Base-by-base conservation (phyloP, 1,140 invertebrate species). In the Thaumatotibia leucotreta region DNA sequence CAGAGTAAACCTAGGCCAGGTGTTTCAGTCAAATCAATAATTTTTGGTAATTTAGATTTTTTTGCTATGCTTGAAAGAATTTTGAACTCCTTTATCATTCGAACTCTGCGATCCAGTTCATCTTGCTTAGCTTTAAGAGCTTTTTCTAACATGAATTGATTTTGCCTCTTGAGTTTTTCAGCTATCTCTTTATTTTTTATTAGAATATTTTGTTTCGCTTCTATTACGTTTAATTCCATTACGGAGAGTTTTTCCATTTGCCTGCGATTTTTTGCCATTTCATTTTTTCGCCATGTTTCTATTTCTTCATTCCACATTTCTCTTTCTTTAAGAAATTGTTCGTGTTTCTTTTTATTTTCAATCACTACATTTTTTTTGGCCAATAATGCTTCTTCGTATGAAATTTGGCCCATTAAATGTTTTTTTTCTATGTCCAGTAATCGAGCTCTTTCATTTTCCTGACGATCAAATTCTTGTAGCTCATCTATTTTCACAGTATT, bases 31-130 rank as follows among this genome's bases (percentile, higher is more conserved):
- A 91, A 84, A 78, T 93, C 92, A 67, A 93, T 91, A 54, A 92
- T 86, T 84, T 91, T 91, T 9, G 85, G 81, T 27, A 82, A 65
- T 76, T 73, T 88, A 14, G 85, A 76, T 67, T 82, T 84, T 64
- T 80, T 89, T 14, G 88, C 83, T 27, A 91, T 83, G 63, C 83
- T 79, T 54, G 91, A 75, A 33, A 93, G 67, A n/a, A 91, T 83
- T 82, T 91, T 92, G 6, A 93, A 88, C 83, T 93, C 91, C 74
- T 91, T 91, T 64, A 93, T 93, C 68, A 93, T 79, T 65, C 89
- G 83, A 29, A 92, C 84, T 81, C 84, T 91, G 9, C 77, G 75
- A 27, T 88, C 83, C 32, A 93, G 75, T 73, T 93, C 92, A 72
- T 91, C 80, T 68, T 91, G 81, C 75, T 91, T 89, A 65, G 82